Evolutionary conservation across 2,113 vertebrate genomes (phyloP).

Genomic region (Sialia sialis): DNA sequence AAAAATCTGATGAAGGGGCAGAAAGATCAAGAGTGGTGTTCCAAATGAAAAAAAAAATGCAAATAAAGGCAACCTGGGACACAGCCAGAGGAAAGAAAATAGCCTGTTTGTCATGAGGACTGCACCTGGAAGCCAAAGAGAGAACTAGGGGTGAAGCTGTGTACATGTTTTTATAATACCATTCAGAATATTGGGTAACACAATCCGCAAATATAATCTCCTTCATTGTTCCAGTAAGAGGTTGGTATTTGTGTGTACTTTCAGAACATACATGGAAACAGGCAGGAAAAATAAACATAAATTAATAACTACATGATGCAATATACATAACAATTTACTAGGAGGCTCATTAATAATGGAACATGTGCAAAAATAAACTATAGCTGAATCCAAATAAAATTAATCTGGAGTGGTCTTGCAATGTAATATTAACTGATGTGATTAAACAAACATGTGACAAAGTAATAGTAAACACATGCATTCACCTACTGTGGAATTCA

Average conservation of each 20-base stretch:
- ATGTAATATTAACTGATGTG: neutral
- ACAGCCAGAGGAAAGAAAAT: neutral
- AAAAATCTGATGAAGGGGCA: neutral
- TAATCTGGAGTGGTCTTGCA: neutral
- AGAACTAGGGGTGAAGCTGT: neutral
- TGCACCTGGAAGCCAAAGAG: neutral
- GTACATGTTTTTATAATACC: neutral
- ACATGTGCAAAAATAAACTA: conserved; percentile 27
- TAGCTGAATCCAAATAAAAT: neutral
- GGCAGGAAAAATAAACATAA: conserved; percentile 20
- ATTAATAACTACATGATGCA: conserved; percentile 17
- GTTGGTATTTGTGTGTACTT: neutral
- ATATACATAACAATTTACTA: conserved; percentile 11
- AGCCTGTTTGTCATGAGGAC: neutral
- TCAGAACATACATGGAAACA: neutral
- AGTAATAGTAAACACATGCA: conserved; percentile 4
- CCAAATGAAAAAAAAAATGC: neutral
- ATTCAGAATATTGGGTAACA: neutral
- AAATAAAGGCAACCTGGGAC: neutral
- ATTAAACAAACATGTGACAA: conserved; percentile 24
- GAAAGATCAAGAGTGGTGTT: neutral
- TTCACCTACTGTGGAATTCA: neutral
- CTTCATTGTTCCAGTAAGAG: neutral
- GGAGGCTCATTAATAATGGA: conserved; percentile 19
- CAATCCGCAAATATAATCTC: neutral